These are phyloP conservation scores for Caenorhabditis zanzibari DNA, from an alignment of 2,888 invertebrate species.

Conservation along the genomic window DNA sequence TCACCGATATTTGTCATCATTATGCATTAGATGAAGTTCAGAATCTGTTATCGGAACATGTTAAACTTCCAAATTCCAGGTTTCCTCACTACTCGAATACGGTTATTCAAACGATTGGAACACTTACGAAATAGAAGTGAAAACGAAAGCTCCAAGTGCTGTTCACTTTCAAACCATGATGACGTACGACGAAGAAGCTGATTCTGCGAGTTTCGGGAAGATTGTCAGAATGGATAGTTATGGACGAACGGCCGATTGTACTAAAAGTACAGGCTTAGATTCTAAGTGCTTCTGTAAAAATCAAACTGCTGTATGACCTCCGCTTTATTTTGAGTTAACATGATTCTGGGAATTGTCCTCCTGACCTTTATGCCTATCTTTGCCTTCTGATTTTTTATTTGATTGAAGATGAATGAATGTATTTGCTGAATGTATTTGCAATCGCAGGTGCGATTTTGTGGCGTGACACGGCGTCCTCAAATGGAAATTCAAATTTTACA, in stretches of 20 bases:
- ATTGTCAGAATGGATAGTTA: slow-evolving; percentile 11
- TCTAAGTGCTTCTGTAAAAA: background rate
- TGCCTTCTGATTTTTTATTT: too few relatives aligned
- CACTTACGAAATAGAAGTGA: background rate
- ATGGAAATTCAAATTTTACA: too few relatives aligned
- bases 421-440: too few relatives aligned
- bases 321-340: too few relatives aligned
- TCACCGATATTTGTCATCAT: background rate
- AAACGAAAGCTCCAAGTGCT: background rate
- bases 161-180: background rate
- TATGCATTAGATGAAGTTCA: background rate
- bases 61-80: too few relatives aligned
- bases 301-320: too few relatives aligned
- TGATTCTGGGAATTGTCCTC: too few relatives aligned
- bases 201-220: background rate
- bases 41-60: too few relatives aligned
- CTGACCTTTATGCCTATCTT: too few relatives aligned
- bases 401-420: too few relatives aligned
- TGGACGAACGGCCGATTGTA: background rate
- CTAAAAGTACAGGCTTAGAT: background rate
- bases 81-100: background rate
- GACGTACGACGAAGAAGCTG: background rate
- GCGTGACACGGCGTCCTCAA: too few relatives aligned
- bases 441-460: too few relatives aligned
- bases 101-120: background rate